Evolutionary conservation across 2,797 vertebrate species (phyloP).

Genomic region (Semaprochilodus insignis): DNA sequence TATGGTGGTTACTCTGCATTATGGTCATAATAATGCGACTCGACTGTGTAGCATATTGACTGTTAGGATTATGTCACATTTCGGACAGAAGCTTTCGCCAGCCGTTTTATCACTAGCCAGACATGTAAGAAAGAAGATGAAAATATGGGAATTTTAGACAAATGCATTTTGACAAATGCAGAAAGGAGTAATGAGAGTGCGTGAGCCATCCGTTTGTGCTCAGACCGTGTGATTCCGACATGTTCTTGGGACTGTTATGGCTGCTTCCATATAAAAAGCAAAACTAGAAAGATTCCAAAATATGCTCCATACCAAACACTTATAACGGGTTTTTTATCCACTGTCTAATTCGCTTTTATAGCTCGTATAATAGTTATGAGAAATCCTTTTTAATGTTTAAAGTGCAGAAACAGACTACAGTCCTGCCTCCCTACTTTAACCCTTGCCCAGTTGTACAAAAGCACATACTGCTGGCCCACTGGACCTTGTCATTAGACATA

Average conservation of each 20-base stretch:
- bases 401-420: slow-evolving; percentile 9
- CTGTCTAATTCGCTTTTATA: slow-evolving; percentile 7
- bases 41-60: too few relatives aligned
- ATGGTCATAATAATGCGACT: too few relatives aligned
- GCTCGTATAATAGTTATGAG: neutral
- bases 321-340: neutral
- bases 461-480: slow-evolving; percentile 1
- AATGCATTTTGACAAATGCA: too few relatives aligned
- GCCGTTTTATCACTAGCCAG: too few relatives aligned
- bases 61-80: too few relatives aligned
- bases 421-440: neutral
- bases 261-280: neutral
- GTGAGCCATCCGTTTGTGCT: neutral
- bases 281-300: neutral
- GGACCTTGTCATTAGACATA: neutral
- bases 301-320: neutral
- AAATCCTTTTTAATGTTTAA: neutral
- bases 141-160: too few relatives aligned
- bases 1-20: too few relatives aligned
- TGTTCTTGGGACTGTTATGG: neutral
- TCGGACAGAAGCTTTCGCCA: too few relatives aligned
- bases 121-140: too few relatives aligned
- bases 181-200: neutral
- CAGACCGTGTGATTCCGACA: neutral
- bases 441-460: neutral